Evolutionary conservation across 2,113 vertebrate species (phyloP).

Genomic region (Boulengerochromis microlepis): DNA sequence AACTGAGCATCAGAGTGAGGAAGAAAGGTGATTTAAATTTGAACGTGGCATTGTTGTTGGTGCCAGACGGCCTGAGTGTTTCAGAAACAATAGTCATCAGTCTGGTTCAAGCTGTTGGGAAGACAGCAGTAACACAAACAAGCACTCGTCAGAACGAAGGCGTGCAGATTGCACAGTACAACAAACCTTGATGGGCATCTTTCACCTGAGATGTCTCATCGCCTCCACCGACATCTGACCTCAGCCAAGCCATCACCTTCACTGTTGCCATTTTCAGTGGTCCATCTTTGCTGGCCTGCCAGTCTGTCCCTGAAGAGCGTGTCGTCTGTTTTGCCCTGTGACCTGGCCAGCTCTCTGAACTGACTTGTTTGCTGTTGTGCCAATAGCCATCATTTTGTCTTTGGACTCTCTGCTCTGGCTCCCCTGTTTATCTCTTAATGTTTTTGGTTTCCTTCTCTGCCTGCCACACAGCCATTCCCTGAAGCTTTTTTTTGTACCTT

Average conservation of each 20-base stretch:
- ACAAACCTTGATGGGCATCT: neutral
- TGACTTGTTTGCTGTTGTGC: neutral
- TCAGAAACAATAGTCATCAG: neutral
- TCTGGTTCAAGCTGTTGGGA: neutral
- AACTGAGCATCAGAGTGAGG: no score
- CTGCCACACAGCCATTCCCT: neutral
- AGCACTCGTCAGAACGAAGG: neutral
- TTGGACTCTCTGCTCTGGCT: neutral
- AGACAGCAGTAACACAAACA: neutral
- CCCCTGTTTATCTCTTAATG: neutral
- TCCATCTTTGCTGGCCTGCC: no score
- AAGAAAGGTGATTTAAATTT: no score
- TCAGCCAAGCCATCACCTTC: accelerated
- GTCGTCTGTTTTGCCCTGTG: neutral
- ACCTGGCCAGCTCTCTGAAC: neutral
- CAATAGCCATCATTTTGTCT: neutral
- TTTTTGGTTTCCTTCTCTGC: neutral
- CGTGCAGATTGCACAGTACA: neutral
- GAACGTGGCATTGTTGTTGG: neutral
- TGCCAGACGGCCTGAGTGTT: neutral
- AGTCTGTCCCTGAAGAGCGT: neutral
- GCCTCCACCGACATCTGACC: neutral
- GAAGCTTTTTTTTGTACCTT: neutral
- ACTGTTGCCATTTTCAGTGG: neutral
- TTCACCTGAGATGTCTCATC: neutral